Evolutionary conservation across 2,888 invertebrate genomes (phyloP).

Genomic region (Timema podura): DNA sequence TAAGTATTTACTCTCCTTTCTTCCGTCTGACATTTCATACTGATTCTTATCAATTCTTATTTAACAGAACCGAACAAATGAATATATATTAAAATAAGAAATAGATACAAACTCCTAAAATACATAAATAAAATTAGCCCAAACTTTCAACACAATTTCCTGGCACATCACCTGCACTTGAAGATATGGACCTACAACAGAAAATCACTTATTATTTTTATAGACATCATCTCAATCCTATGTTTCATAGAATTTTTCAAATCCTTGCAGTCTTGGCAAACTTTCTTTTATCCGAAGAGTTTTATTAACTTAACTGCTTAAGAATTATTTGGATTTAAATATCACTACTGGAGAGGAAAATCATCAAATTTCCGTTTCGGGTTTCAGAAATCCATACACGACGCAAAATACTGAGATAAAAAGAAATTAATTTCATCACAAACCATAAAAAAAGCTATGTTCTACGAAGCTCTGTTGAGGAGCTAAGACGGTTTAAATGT

Average conservation of each 20-base stretch:
- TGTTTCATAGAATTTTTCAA: neutral
- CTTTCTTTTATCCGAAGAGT: neutral
- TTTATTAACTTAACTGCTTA: conserved; percentile 4
- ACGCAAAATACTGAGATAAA: neutral
- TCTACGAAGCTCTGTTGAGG: neutral
- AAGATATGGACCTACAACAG: conserved; percentile 1
- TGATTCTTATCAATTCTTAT: conserved; percentile 10
- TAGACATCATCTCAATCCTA: conserved; percentile 8
- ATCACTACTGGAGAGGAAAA: neutral
- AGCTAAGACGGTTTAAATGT: neutral
- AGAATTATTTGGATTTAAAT: conserved; percentile 10
- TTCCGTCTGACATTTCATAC: conserved; percentile 4
- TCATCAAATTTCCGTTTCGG: neutral
- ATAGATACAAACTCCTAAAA: no score
- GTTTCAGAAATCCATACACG: neutral
- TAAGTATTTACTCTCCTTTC: neutral
- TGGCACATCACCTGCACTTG: conserved; percentile 6
- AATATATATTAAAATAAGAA: no score
- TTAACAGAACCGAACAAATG: no score
- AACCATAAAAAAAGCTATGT: neutral
- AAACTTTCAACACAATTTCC: neutral
- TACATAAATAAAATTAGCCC: no score
- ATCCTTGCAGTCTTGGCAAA: neutral
- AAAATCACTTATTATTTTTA: conserved; percentile 1
- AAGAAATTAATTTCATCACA: conserved; percentile 5